Evolutionary conservation across 1,140 invertebrate genomes (phyloP).

Genomic region (Atta cephalotes): DNA sequence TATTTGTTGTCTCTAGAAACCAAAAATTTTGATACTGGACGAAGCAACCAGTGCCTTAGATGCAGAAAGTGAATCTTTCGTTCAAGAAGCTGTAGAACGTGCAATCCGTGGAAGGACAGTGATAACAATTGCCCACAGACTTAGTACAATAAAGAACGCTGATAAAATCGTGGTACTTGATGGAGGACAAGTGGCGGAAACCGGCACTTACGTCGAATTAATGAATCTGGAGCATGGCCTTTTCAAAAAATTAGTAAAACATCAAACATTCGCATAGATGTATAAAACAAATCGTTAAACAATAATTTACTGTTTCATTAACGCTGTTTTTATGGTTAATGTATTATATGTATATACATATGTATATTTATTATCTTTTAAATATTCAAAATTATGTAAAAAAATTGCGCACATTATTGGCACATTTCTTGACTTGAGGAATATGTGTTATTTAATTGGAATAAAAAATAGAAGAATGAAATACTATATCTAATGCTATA

Average conservation of each 20-base stretch:
- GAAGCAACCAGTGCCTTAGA: slow-evolving; percentile 97
- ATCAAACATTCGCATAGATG: slow-evolving; percentile 87
- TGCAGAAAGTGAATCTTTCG: slow-evolving; percentile 95
- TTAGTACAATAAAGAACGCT: slow-evolving; percentile 97
- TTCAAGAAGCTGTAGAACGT: slow-evolving; percentile 94
- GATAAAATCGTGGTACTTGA: slow-evolving; percentile 96
- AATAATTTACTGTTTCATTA: neutral
- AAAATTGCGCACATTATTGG: slow-evolving; percentile 52
- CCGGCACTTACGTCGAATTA: slow-evolving; percentile 92
- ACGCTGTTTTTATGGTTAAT: slow-evolving; percentile 3
- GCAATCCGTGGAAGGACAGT: slow-evolving; percentile 95
- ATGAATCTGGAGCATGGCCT: slow-evolving; percentile 87
- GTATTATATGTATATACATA: slow-evolving; percentile 52
- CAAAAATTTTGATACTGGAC: slow-evolving; percentile 93
- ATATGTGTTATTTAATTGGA: neutral
- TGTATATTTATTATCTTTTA: slow-evolving; percentile 42
- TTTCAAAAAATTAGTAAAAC: slow-evolving; percentile 89
- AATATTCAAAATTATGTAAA: slow-evolving; percentile 32
- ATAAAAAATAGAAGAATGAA: slow-evolving; percentile 13
- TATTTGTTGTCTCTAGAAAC: slow-evolving; percentile 88
- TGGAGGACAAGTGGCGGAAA: slow-evolving; percentile 93
- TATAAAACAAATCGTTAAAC: neutral
- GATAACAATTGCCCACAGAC: slow-evolving; percentile 96
- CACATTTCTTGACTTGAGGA: slow-evolving; percentile 43
- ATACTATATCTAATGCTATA: neutral